Evolutionary conservation across 2,113 vertebrate genomes (phyloP).

Genomic region (Pionites leucogaster): DNA sequence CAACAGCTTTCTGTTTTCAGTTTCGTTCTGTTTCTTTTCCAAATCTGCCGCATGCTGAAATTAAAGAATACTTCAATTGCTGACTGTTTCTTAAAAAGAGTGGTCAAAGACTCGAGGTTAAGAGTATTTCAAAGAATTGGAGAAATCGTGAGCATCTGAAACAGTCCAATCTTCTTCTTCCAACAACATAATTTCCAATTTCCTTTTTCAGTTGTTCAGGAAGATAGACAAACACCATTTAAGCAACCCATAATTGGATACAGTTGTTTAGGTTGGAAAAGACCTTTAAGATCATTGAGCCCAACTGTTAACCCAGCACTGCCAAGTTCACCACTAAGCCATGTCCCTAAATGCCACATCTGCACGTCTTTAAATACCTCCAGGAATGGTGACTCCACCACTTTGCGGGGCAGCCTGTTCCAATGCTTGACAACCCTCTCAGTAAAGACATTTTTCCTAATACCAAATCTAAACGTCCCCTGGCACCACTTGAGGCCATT

Average conservation of each 20-base stretch:
- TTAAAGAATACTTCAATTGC: background rate
- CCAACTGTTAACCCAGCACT: background rate
- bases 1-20: constrained; percentile 95
- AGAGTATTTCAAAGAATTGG: background rate
- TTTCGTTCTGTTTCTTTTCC: constrained; percentile 99
- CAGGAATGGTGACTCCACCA: background rate
- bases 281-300: background rate
- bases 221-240: background rate
- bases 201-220: background rate
- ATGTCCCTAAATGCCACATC: background rate
- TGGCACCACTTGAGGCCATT: background rate
- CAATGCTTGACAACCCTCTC: background rate
- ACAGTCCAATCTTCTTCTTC: background rate
- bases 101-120: background rate
- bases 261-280: background rate
- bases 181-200: background rate
- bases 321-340: background rate
- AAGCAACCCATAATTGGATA: background rate
- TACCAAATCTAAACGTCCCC: background rate
- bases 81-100: background rate
- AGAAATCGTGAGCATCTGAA: background rate
- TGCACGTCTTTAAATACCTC: background rate
- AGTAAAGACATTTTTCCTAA: background rate
- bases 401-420: background rate
- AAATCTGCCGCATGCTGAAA: constrained; percentile 93